Evolutionary conservation across 2,888 invertebrate genomes (phyloP), one percentile per base, ranked within the genome.

Genomic region (Muscina levida): DNA sequence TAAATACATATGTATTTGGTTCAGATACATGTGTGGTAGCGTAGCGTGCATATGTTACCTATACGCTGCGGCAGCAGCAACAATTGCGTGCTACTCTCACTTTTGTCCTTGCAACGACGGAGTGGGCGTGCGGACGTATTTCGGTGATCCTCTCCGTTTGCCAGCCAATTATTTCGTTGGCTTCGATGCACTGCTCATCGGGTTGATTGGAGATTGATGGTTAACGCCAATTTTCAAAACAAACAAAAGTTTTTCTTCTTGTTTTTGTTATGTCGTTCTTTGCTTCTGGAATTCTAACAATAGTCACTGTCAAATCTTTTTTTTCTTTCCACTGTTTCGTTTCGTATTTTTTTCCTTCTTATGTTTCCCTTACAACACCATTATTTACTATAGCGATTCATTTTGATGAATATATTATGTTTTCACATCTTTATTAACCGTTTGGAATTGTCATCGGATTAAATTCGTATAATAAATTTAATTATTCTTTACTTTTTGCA

Each of bases 101-200:
- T 81, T 81, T 81, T 81, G 79, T 80, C 76, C 77, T 81, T 77
- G 77, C 77, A 74, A 77, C 77, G 71, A 74, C 48, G 19, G 67
- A 68, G 80, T 81, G 77, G 80, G 80, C 77, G 77, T 74, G 56
- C 77, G 80, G 80, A 81, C 80, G 67, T n/a, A n/a, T 73, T 37
- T 10, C 39, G 11, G 11, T 24, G 3, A 74, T 67, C 13, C 62
- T 62, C 11, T 6, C 17, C 22, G 66, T 51, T 56, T 42, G 17
- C 42, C 44, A 46, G 68, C 10, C 67, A 77, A 81, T 71, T 70
- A 70, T 39, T 59, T 10, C 46, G 73, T 71, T 37, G 44, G 31
- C 8, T 66, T 68, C 62, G 26, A 31, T 72, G 22, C 13, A n/a
- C 62, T 22, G 53, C 3, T 11, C 44, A 13, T 4, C 44, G 2